Conservation (phyloP, 2,113 vertebrate species). For the Clinocottus analis region DNA sequence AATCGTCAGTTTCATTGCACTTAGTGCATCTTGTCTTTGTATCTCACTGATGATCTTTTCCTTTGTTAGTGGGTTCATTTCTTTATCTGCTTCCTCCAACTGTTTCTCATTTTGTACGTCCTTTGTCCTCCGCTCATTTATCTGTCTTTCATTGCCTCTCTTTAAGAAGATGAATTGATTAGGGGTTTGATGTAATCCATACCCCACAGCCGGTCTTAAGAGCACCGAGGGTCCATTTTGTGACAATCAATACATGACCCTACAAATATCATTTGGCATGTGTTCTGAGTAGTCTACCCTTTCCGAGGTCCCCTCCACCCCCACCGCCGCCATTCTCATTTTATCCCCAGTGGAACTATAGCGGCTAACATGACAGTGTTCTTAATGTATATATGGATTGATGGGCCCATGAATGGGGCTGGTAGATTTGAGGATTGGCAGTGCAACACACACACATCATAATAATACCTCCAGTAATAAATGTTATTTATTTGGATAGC, state of each 20-base stretch:
- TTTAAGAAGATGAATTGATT: conserved; percentile 70
- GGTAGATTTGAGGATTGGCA: conserved; percentile 16
- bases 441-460: conserved; percentile 10
- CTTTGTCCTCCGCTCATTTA: conserved; percentile 31
- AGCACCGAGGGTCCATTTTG: conserved; percentile 78
- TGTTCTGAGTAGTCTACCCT: conserved; percentile 56
- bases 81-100: neutral
- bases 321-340: conserved; percentile 38
- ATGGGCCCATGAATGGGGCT: conserved; percentile 42
- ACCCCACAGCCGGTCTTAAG: conserved; percentile 61
- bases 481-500: conserved; percentile 56
- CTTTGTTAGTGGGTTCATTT: neutral
- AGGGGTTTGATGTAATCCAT: conserved; percentile 71
- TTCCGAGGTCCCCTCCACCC: conserved; percentile 40
- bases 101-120: conserved; percentile 12
- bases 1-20: neutral
- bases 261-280: conserved; percentile 76
- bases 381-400: conserved; percentile 64
- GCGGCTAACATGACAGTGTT: conserved; percentile 53
- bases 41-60: neutral
- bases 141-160: conserved; percentile 47
- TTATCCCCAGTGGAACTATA: conserved; percentile 64
- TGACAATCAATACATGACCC: conserved; percentile 78
- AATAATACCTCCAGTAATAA: conserved; percentile 33
- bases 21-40: neutral